These are phyloP conservation scores for Cottus gobio DNA, from an alignment of 2,113 vertebrate species.

Conservation along the genomic window DNA sequence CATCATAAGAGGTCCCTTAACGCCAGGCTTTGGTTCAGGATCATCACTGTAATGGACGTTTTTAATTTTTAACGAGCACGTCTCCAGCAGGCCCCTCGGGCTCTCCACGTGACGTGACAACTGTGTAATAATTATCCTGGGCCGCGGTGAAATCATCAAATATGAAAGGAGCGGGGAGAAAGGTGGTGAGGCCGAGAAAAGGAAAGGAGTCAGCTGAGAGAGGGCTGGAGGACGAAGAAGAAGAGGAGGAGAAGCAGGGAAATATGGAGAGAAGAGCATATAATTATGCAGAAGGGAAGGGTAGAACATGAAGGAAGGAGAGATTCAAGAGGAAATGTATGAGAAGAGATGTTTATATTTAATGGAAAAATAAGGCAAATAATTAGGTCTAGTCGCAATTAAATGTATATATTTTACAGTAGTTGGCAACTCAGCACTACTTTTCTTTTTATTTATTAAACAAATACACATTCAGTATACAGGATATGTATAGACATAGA, in stretches of 20 bases:
- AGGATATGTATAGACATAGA: too few species aligned
- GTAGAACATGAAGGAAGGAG: background rate
- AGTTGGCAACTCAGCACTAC: too few species aligned
- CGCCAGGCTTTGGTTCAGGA: slow-evolving; percentile 30
- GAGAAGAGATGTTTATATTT: background rate
- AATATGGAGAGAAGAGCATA: background rate
- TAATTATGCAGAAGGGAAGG: background rate
- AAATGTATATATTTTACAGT: too few species aligned
- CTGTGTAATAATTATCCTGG: slow-evolving; percentile 64
- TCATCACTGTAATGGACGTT: slow-evolving; percentile 60
- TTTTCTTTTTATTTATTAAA: too few species aligned
- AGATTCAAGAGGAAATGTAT: background rate
- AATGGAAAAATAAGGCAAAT: too few species aligned
- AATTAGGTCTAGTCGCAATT: too few species aligned
- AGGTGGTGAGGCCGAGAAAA: slow-evolving; percentile 7
- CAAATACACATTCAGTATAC: too few species aligned
- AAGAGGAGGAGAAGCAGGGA: background rate
- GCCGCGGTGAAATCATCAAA: slow-evolving; percentile 62
- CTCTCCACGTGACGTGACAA: slow-evolving; percentile 47
- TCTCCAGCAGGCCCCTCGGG: slow-evolving; percentile 41
- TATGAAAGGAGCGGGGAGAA: slow-evolving; percentile 54
- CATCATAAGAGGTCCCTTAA: slow-evolving; percentile 34
- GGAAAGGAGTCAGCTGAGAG: slow-evolving; percentile 5
- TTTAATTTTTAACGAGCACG: slow-evolving; percentile 67
- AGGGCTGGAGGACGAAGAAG: background rate